A percentile compares a stretch with the other conserved stretches of the same genome.
Evolutionary conservation across 2,113 vertebrate genomes (phyloP).

Genomic region (Pithys albifrons): DNA sequence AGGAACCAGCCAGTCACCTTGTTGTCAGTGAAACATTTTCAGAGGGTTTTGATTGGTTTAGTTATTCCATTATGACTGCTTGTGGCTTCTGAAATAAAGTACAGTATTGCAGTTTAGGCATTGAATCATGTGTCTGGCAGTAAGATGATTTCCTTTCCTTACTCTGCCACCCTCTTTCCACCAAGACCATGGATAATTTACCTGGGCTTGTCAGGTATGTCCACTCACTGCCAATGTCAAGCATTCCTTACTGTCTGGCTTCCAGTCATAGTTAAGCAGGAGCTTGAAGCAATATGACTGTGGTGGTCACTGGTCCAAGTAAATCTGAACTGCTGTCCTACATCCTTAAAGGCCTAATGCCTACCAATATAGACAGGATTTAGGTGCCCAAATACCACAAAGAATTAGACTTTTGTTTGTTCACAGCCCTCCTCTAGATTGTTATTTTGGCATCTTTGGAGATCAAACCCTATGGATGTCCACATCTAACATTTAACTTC

Average conservation of each 20-base stretch:
- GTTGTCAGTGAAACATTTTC: not conserved
- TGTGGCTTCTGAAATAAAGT: not conserved
- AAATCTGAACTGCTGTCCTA: not conserved
- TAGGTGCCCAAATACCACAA: not conserved
- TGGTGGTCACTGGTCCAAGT: not conserved
- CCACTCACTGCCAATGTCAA: not conserved
- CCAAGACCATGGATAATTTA: not conserved
- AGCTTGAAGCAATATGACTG: not conserved
- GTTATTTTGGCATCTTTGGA: not conserved
- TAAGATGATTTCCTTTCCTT: not conserved
- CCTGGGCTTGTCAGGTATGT: not conserved
- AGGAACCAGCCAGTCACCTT: not conserved
- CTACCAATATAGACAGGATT: not conserved
- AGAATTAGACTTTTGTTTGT: not conserved
- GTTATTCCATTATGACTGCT: not conserved
- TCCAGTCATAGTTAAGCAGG: not conserved
- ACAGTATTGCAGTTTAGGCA: not conserved
- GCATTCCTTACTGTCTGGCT: not conserved
- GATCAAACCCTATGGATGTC: not conserved
- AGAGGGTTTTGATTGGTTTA: not conserved
- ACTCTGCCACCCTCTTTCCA: not conserved
- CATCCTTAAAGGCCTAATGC: not conserved
- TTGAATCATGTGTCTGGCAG: not conserved
- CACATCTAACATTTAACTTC: not conserved
- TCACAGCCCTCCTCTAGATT: not conserved